Evolutionary conservation across 2,888 invertebrate species (phyloP).

Genomic region (Prosopocoilus inquinatus): DNA sequence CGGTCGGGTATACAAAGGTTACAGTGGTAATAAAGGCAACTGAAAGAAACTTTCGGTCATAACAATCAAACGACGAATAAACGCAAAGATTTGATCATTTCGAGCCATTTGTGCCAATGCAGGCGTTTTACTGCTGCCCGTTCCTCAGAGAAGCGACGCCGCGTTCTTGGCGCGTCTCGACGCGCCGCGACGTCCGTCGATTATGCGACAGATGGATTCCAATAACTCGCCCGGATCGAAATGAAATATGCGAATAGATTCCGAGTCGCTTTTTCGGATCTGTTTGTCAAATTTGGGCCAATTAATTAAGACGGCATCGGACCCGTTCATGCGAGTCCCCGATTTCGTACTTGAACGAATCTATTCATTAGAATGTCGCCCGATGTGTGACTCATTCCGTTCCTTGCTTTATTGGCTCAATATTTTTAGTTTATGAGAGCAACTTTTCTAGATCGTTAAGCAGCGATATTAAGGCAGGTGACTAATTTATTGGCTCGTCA

Average conservation of each 20-base stretch:
- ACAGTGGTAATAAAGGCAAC: constrained; percentile 35
- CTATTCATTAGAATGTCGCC: constrained; percentile 22
- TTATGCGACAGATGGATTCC: background rate
- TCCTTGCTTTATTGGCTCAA: constrained; percentile 15
- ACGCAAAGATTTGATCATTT: constrained; percentile 47
- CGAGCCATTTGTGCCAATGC: constrained; percentile 46
- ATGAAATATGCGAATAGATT: constrained; percentile 1
- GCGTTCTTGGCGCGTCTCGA: background rate
- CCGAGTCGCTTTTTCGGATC: background rate
- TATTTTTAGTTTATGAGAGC: constrained; percentile 17
- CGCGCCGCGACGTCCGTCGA: background rate
- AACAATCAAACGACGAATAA: constrained; percentile 46
- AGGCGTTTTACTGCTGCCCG: constrained; percentile 37
- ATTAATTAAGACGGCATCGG: constrained; percentile 34
- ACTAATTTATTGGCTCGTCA: background rate
- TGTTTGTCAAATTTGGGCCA: constrained; percentile 25
- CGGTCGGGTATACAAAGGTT: constrained; percentile 21
- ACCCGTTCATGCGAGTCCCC: constrained; percentile 30
- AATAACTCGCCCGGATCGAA: background rate
- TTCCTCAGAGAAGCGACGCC: constrained; percentile 9
- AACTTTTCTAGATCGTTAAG: background rate
- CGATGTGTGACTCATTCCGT: background rate
- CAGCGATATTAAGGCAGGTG: background rate
- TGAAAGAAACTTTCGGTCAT: constrained; percentile 37
- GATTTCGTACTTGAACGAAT: constrained; percentile 32